phyloP scores from a whole-genome alignment of 2,797 vertebrate species.

The Hypotaenidia okinawae region DNA sequence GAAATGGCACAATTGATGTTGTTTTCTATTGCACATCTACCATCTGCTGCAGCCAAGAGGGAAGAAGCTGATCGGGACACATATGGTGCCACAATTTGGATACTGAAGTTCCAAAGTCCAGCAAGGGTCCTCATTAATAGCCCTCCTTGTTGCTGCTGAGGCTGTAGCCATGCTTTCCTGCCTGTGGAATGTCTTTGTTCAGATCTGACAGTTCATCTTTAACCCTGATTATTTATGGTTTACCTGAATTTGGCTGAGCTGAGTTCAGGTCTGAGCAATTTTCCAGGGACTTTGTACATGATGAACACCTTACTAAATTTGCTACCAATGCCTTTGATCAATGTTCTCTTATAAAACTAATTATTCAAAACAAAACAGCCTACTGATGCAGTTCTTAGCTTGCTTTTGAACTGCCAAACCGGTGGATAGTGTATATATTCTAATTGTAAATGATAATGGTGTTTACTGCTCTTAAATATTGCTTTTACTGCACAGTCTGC shows the following conservation, averaged over 20 bases:
- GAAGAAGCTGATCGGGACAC: not conserved
- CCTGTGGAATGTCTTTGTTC: slow-evolving; percentile 55
- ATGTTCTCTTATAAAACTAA: slow-evolving; percentile 46
- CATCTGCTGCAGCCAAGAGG: not conserved
- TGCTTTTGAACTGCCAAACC: not conserved
- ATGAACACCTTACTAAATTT: slow-evolving; percentile 48
- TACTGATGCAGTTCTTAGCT: not conserved
- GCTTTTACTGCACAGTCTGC: not conserved
- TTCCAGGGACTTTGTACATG: slow-evolving; percentile 20
- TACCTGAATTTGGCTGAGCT: slow-evolving; percentile 33
- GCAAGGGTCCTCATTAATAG: not conserved
- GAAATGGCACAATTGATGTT: not conserved
- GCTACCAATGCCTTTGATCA: slow-evolving; percentile 63
- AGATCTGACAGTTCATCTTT: slow-evolving; percentile 42
- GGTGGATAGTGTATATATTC: not conserved
- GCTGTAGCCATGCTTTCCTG: not conserved
- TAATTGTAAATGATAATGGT: not conserved
- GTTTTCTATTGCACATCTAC: not conserved
- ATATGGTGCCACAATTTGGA: not conserved
- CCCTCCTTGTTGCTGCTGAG: not conserved
- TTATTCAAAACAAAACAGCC: slow-evolving; percentile 34
- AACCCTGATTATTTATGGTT: slow-evolving; percentile 51
- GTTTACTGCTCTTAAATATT: not conserved
- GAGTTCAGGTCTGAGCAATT: slow-evolving; percentile 40
- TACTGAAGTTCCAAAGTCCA: not conserved